phyloP scores from a whole-genome alignment of 2,797 vertebrate species.

The Pipistrellus pygmaeus region DNA sequence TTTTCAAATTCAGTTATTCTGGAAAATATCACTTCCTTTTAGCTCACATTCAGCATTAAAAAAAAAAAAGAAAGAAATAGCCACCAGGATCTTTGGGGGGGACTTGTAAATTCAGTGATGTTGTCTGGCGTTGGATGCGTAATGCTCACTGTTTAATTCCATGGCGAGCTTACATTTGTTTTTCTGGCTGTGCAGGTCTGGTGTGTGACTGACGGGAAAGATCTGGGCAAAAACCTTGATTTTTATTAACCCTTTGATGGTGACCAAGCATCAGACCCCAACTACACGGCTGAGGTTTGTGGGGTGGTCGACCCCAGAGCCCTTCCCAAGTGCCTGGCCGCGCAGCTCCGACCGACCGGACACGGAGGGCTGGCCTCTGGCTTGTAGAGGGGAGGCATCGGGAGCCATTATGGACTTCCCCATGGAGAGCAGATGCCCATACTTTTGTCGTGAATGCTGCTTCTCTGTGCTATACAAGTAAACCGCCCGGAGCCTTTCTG shows the following conservation, averaged over 20 bases:
- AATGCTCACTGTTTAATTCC: not conserved
- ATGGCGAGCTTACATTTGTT: not conserved
- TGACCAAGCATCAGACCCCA: not conserved
- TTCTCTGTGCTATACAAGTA: not conserved
- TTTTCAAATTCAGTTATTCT: not conserved
- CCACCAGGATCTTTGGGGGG: not conserved
- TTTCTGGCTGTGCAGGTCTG: not conserved
- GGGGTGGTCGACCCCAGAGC: not conserved
- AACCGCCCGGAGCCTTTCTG: not conserved
- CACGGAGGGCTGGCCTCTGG: not conserved
- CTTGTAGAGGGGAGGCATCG: rapidly evolving
- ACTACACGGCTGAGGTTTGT: not conserved
- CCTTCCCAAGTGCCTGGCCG: not conserved
- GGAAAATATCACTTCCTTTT: not conserved
- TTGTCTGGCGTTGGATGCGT: rapidly evolving
- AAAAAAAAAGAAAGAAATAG: not conserved
- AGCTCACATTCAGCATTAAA: not conserved
- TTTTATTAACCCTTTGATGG: constrained; percentile 26
- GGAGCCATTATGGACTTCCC: not conserved
- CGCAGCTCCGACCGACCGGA: rapidly evolving
- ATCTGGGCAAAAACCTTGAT: not conserved
- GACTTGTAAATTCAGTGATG: rapidly evolving
- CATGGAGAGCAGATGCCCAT: not conserved
- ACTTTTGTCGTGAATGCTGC: rapidly evolving
- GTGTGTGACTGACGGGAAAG: not conserved